Conservation (phyloP, 1,140 invertebrate genomes). For the Glossosoma conforme region DNA sequence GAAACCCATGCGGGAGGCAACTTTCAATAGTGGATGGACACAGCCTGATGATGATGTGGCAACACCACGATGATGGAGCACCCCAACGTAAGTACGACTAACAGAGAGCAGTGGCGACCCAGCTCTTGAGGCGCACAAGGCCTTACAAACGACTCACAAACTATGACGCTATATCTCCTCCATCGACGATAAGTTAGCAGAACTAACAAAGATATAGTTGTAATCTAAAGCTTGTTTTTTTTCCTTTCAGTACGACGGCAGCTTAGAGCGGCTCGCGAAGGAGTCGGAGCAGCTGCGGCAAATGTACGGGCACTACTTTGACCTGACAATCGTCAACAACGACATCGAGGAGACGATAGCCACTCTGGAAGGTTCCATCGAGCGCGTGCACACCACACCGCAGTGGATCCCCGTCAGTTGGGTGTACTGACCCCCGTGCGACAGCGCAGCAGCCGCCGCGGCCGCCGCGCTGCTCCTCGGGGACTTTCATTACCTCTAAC, state of each 20-base stretch:
- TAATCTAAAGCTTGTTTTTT: too few species aligned
- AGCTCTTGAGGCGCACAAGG: too few species aligned
- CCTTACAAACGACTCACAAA: too few species aligned
- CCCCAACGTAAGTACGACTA: too few species aligned
- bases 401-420: slow-evolving; percentile 95
- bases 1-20: too few species aligned
- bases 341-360: slow-evolving; percentile 98
- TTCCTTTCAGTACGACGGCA: slow-evolving; percentile 84
- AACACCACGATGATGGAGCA: too few species aligned
- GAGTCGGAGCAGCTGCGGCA: slow-evolving; percentile 94
- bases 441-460: slow-evolving; percentile 26
- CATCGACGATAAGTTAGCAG: too few species aligned
- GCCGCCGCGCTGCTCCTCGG: slow-evolving; percentile 30
- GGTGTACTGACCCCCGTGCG: slow-evolving; percentile 77
- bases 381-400: slow-evolving; percentile 81
- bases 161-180: too few species aligned
- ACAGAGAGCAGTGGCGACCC: too few species aligned
- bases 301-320: slow-evolving; percentile 97
- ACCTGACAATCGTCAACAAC: slow-evolving; percentile 97
- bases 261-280: slow-evolving; percentile 88
- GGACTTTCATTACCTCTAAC: slow-evolving; percentile 31
- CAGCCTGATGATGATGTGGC: too few species aligned
- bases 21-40: too few species aligned
- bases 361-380: slow-evolving; percentile 84
- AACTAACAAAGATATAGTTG: too few species aligned